Base-by-base conservation (phyloP, 2,113 vertebrate species). In the Sula dactylatra region DNA sequence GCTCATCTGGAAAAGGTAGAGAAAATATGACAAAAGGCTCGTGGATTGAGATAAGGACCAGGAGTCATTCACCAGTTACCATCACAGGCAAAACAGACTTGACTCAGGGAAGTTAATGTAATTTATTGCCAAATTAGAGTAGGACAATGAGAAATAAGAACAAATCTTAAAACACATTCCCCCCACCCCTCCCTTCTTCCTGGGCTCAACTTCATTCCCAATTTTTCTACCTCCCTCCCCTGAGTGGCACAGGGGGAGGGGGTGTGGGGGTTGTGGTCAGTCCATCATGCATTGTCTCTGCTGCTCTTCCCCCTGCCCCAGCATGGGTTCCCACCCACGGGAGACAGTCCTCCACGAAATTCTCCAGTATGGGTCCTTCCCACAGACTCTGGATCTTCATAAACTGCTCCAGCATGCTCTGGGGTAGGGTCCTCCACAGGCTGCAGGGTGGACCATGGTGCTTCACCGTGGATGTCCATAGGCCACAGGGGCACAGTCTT, bases 181-280 rank as follows among this genome's bases (percentile, higher is more conserved):
- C 9, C 4, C 6, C 38, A 34, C 32, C 6, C 4, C 10, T 59
- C 24, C 17, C 19, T 49, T 67, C 44, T 77, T 67, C 20, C 42
- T 1, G 1, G 15, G 16, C 42, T 76, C 29, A 77, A 2, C 19
- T 58, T 86, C 61, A 49, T 42, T 58, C 12, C 18, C 16, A 29
- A 10, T 54, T 55, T 58, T 42, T 86, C 11, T 62, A 29, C 31
- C 47, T 84, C 22, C 44, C 49, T 6, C 15, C 8, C 13, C 22
- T 34, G 22, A 49, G n/a, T 26, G 6, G 19, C 4, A 7, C 31
- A 83, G 25, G 7, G 29, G 13, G 8, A 34, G 0, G 0, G 7
- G 12, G 34, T 82, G 38, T 27, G 15, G 5, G 4, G 17, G 5
- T 64, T 79, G 34, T 3, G 22, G 26, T 47, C 42, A 47, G 21